phyloP scores from a whole-genome alignment of 2,888 invertebrate species.

The Halictus ligatus region DNA sequence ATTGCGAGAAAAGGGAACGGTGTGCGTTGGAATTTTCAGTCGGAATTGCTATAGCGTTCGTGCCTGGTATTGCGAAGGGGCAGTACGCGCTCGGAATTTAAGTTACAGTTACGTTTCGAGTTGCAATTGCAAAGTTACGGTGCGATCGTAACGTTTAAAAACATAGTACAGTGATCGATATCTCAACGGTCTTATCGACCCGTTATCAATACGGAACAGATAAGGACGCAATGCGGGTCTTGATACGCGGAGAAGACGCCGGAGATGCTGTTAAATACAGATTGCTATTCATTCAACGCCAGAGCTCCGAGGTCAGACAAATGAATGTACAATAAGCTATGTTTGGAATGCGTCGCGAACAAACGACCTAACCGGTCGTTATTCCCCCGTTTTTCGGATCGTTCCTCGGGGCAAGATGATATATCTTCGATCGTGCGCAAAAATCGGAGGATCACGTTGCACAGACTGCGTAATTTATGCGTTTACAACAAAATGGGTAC shows the following conservation, averaged over 20 bases:
- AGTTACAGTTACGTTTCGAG: neutral
- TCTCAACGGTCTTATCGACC: neutral
- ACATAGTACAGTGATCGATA: neutral
- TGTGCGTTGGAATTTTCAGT: neutral
- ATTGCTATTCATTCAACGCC: conserved; percentile 54
- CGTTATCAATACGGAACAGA: neutral
- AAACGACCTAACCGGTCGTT: neutral
- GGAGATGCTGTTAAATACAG: conserved; percentile 35
- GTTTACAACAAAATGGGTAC: neutral
- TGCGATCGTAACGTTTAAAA: neutral
- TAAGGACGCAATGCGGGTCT: neutral
- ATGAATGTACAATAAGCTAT: conserved; percentile 44
- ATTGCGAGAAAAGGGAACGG: neutral
- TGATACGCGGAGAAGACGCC: conserved; percentile 5
- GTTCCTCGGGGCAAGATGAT: neutral
- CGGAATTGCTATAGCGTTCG: neutral
- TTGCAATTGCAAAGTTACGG: neutral
- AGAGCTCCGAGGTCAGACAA: conserved; percentile 45
- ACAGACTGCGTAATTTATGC: neutral
- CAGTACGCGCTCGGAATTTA: neutral
- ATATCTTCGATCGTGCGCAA: neutral
- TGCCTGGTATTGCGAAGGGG: neutral
- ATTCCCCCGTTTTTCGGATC: neutral
- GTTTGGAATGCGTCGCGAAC: conserved; percentile 30
- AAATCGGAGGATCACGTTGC: neutral